Conservation (phyloP, 2,113 vertebrate genomes). For the Phoxinus phoxinus region DNA sequence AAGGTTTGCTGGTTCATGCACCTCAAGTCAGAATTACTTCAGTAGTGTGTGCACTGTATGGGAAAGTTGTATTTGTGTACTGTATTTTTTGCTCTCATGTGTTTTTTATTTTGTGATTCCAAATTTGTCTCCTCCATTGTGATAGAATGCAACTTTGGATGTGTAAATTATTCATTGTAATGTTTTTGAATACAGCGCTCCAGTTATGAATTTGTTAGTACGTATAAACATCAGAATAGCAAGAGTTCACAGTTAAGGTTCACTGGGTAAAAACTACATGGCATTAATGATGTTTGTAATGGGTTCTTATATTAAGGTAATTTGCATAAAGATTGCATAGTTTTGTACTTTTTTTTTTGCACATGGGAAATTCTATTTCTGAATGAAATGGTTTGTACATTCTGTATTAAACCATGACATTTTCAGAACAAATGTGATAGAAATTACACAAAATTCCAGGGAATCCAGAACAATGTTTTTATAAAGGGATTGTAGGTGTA, state of each 20-base stretch:
- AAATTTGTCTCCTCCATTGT: neutral
- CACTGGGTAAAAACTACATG: neutral
- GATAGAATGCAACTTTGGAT: neutral
- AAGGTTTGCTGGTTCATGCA: neutral
- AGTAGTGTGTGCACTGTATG: conserved; percentile 21
- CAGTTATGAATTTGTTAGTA: conserved; percentile 2
- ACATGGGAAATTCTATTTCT: neutral
- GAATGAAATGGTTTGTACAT: conserved; percentile 13
- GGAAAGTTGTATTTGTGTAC: conserved; percentile 1
- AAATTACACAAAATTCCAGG: neutral
- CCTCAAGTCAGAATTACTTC: conserved; percentile 12
- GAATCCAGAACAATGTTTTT: conserved; percentile 22
- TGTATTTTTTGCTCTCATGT: neutral
- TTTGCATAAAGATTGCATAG: neutral
- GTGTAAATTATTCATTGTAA: conserved; percentile 11
- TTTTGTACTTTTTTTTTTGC: conserved; percentile 20
- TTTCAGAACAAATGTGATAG: conserved; percentile 6
- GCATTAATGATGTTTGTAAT: neutral
- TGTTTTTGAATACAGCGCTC: neutral
- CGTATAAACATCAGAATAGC: neutral
- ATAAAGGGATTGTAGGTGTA: conserved; percentile 21
- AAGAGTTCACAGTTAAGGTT: neutral
- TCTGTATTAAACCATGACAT: conserved; percentile 2
- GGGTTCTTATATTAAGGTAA: neutral
- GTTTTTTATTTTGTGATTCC: neutral